Evolutionary conservation across 2,797 vertebrate genomes (phyloP), one percentile per base, ranked within the genome.

Genomic region (Acridotheres tristis): DNA sequence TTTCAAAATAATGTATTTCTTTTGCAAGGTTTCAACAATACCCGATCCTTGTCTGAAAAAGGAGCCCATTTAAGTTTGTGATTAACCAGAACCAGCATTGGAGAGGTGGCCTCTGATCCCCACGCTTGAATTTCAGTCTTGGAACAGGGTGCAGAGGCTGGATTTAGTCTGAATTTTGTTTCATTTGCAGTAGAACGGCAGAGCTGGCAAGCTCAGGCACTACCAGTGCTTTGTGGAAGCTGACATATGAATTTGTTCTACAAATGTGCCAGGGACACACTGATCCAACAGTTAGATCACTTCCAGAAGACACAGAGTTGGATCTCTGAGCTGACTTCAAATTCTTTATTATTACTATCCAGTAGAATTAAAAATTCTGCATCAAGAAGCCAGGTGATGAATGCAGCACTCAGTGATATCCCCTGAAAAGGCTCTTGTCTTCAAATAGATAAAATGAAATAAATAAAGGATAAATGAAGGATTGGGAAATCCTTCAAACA

Each of bases 211-310:
- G 93, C 94, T 92, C 12, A 94, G 91, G 80, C 66, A 94, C 89
- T 93, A 89, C 94, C 89, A 96, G 82, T 88, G 91, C 94, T 95
- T 85, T 93, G 82, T 95, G 91, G 94, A 95, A 96, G 87, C 87
- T 2, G 20, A 89, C 94, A 96, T 88, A 95, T 91, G 94, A 96
- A 67, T 96, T 95, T 95, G 92, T 94, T 97, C 95, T 95, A 88
- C 92, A 92, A 96, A 94, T 96, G 92, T 96, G 94, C 96, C 95
- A 96, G 94, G 95, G 94, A 96, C 93, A 94, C 76, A 18, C 87
- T 95, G 95, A 97, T 96, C 96, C 95, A 96, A 94, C 85, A 96
- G 95, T 75, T 65, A 91, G 93, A 94, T 96, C 92, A 73, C 40
- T 97, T 97, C 94, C 95, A 96, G 94, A 86, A 96, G 93, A 96